phyloP scores from a whole-genome alignment of 2,797 vertebrate genomes.

The Chelon auratus region DNA sequence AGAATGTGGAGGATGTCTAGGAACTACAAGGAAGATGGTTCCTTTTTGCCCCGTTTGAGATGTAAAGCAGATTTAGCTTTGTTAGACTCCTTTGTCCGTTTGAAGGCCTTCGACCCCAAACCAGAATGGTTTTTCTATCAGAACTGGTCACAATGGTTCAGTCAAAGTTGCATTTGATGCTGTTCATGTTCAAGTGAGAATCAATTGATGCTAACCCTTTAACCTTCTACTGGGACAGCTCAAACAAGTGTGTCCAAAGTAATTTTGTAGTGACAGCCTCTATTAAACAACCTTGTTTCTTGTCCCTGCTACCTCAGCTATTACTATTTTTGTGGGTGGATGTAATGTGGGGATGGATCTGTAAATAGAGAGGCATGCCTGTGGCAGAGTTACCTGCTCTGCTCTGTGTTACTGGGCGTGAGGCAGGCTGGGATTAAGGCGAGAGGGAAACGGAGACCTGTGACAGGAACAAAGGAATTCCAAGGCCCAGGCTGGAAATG shows the following conservation, averaged over 20 bases:
- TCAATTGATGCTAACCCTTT: not conserved
- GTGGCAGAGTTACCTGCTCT: slow-evolving; percentile 82
- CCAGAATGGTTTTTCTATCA: slow-evolving; percentile 12
- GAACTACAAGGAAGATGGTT: slow-evolving; percentile 40
- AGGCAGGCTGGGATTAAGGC: slow-evolving; percentile 80
- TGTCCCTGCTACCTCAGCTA: slow-evolving; percentile 27
- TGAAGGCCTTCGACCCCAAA: not conserved
- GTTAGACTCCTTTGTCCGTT: slow-evolving; percentile 42
- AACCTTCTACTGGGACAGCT: slow-evolving; percentile 2
- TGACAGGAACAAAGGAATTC: slow-evolving; percentile 86
- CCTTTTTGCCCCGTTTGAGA: slow-evolving; percentile 34
- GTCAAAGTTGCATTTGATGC: not conserved
- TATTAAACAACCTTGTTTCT: slow-evolving; percentile 38
- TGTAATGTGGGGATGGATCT: slow-evolving; percentile 62
- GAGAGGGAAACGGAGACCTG: slow-evolving; percentile 80
- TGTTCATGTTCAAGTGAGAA: not conserved
- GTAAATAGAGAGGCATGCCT: slow-evolving; percentile 82
- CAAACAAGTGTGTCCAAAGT: slow-evolving; percentile 17
- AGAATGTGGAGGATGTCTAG: slow-evolving; percentile 72
- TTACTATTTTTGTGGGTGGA: slow-evolving; percentile 64
- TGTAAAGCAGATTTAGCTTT: slow-evolving; percentile 30
- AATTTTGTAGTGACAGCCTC: slow-evolving; percentile 30
- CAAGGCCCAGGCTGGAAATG: slow-evolving; percentile 80
- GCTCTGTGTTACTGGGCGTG: slow-evolving; percentile 77
- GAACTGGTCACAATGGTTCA: not conserved